Base-by-base conservation (phyloP, 1,140 invertebrate species). In the Cataglyphis hispanica region DNA sequence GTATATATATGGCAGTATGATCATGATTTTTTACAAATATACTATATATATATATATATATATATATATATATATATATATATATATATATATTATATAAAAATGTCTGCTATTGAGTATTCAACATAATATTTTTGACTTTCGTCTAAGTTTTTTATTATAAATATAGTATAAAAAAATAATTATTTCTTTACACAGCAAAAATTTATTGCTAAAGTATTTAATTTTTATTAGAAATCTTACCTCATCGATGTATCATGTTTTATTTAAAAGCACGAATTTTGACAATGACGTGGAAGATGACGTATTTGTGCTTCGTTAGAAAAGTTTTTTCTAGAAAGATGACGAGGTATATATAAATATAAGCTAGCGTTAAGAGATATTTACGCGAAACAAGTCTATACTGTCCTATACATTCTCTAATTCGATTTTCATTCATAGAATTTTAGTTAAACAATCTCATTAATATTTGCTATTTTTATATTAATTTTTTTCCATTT, bases 261-360 rank as follows among this genome's bases (percentile, higher is more conserved):
- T 11, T 83, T 74, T 60, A 83, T 72, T 81, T 60, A 72, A 46
- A 43, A 81, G 6, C 19, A 19, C 37, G 22, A 31, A 72, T 72
- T 61, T 61, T 27, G 56, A 37, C 43, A 43, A 46, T 81, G 25
- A 72, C 77, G 64, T 40, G 64, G 22, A 27, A 56, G 50, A 72
- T 72, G 78, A 81, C 67, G 67, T 72, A 83, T 31, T 37, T 31
- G 16, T 43, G 50, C 53, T 72, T 74, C 37, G n/a, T 70, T 31
- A 53, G 37, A 74, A 34, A 60, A 83, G 53, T n/a, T 72, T 83
- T 83, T 83, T 83, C 67, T 83, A 61, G 78, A 83, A 61, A 60
- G 78, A 31, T 83, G 78, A 56, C 56, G 75, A 66, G 16, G 60
- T 6, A 61, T n/a, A 56, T 66, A 31, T 74, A 87, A 87, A 87